Conservation (phyloP, 2,888 invertebrate genomes). For the Leptopterna dolabrata region DNA sequence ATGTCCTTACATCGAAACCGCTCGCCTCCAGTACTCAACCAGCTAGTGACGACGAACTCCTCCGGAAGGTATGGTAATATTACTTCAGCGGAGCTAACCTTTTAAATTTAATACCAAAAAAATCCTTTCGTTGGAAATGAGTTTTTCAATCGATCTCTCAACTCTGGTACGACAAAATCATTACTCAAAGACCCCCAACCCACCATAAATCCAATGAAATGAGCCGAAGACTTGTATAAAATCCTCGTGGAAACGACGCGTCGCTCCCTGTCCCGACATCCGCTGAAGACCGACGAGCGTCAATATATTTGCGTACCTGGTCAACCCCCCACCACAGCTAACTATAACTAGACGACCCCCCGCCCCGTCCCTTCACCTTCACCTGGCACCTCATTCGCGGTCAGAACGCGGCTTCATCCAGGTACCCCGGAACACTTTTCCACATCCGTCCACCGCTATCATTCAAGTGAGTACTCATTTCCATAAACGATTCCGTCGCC, state of each 20-base stretch:
- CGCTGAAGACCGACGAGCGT: conserved; percentile 8
- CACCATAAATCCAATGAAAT: too few relatives aligned
- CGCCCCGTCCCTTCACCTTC: neutral
- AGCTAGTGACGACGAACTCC: too few relatives aligned
- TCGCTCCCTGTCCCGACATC: neutral
- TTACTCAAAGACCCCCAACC: too few relatives aligned
- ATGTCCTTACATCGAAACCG: too few relatives aligned
- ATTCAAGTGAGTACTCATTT: conserved; percentile 7
- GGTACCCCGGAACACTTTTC: neutral
- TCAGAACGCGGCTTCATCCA: conserved; percentile 21
- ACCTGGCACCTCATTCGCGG: conserved; percentile 33
- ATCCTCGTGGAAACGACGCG: neutral
- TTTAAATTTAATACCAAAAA: too few relatives aligned
- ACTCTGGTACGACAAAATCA: too few relatives aligned
- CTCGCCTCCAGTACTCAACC: too few relatives aligned
- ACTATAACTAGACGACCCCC: conserved; percentile 39
- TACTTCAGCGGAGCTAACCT: too few relatives aligned
- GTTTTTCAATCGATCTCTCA: too few relatives aligned
- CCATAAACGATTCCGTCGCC: too few relatives aligned
- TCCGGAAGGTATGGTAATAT: too few relatives aligned
- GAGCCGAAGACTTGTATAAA: neutral
- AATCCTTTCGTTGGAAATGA: too few relatives aligned
- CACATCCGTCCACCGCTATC: neutral
- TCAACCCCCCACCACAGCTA: conserved; percentile 37
- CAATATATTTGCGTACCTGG: conserved; percentile 51